Conservation (phyloP, 2,888 invertebrate species). For the Cremastobaeus sp. region DNA sequence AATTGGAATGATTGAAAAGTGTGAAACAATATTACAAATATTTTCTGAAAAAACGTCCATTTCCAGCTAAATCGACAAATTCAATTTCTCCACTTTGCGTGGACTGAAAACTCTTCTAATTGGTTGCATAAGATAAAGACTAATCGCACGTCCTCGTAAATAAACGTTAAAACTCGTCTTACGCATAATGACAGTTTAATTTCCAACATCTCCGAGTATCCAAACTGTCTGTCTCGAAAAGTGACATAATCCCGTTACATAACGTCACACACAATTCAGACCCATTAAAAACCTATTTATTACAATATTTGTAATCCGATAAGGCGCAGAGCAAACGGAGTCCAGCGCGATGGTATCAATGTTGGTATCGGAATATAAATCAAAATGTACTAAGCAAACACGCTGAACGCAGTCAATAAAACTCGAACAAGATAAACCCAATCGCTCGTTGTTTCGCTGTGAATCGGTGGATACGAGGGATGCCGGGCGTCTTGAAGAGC, state of each 20-base stretch:
- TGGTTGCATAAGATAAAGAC: too few relatives aligned
- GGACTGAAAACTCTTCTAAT: too few relatives aligned
- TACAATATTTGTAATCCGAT: slow-evolving; percentile 33
- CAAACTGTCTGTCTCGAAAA: slow-evolving; percentile 3
- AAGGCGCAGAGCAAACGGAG: slow-evolving; percentile 20
- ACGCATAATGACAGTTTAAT: slow-evolving; percentile 8
- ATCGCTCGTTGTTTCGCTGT: slow-evolving; percentile 11
- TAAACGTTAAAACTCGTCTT: too few relatives aligned
- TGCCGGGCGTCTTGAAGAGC: slow-evolving; percentile 8
- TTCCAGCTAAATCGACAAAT: too few relatives aligned
- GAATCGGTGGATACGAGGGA: too few relatives aligned
- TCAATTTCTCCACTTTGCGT: too few relatives aligned
- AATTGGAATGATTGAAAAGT: too few relatives aligned
- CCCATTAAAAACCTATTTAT: slow-evolving; percentile 25
- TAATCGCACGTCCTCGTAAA: too few relatives aligned
- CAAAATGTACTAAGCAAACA: slow-evolving; percentile 15
- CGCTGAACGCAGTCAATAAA: slow-evolving; percentile 3
- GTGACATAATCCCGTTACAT: slow-evolving; percentile 23
- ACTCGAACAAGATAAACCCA: slow-evolving; percentile 7
- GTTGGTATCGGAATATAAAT: slow-evolving; percentile 16
- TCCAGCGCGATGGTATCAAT: too few relatives aligned
- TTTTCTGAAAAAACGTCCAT: too few relatives aligned
- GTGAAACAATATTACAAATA: too few relatives aligned
- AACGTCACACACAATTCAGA: slow-evolving; percentile 9
- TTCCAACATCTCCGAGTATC: slow-evolving; percentile 1